These are phyloP conservation scores for Plectropomus leopardus DNA, from an alignment of 2,113 vertebrate species.

Conservation along the genomic window DNA sequence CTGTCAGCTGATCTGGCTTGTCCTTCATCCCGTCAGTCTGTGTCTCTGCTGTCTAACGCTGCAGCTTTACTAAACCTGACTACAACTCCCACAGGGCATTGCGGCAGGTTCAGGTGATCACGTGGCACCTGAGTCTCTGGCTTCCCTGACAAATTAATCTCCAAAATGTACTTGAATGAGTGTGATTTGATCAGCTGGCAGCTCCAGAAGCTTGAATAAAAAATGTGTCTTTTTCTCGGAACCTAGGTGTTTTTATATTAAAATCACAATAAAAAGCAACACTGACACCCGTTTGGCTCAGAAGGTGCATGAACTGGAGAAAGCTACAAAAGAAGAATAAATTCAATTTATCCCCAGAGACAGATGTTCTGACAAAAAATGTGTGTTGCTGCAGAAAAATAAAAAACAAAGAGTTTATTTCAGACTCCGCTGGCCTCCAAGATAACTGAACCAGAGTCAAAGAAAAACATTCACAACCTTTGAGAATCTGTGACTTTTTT, in stretches of 20 bases:
- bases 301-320: slow-evolving; percentile 19
- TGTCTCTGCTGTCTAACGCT: slow-evolving; percentile 58
- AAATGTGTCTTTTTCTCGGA: background rate
- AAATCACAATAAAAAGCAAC: slow-evolving; percentile 16
- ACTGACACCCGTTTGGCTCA: background rate
- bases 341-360: background rate
- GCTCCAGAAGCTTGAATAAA: slow-evolving; percentile 37
- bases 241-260: slow-evolving; percentile 14
- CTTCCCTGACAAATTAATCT: slow-evolving; percentile 33
- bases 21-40: slow-evolving; percentile 12
- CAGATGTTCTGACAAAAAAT: background rate
- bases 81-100: slow-evolving; percentile 54
- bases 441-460: background rate
- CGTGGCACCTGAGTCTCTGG: slow-evolving; percentile 68
- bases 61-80: slow-evolving; percentile 65
- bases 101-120: slow-evolving; percentile 72
- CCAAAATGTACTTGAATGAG: slow-evolving; percentile 41
- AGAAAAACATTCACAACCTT: slow-evolving; percentile 41
- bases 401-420: background rate
- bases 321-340: slow-evolving; percentile 15
- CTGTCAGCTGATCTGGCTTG: slow-evolving; percentile 47
- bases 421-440: background rate
- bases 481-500: slow-evolving; percentile 19
- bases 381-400: slow-evolving; percentile 2
- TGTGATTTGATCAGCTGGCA: slow-evolving; percentile 61